Evolutionary conservation across 2,888 invertebrate species (phyloP), one percentile per base, ranked within the genome.

Genomic region (Eumacrocentrus americanus): DNA sequence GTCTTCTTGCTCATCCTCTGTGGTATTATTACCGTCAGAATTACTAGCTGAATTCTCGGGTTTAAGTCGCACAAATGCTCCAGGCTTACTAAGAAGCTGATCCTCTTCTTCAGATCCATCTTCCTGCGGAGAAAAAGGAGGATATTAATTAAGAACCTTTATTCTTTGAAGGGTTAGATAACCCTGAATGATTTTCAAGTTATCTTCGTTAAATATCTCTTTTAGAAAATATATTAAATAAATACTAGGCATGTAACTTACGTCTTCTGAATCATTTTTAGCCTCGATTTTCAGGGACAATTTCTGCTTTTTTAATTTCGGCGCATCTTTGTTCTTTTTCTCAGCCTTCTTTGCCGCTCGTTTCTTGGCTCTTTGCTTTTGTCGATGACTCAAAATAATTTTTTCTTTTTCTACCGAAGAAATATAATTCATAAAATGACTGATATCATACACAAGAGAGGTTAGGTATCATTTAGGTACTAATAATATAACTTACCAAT

Each of bases 311-410:
- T 66, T 61, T 2, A 37, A 38, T 57, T 47, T 56, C n/a, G 55
- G 63, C 25, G 58, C 56, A 12, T 69, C 66, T 2, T 68, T 22
- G 6, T 62, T 67, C 55, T 72, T 50, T 18, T 73, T 70, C 14
- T 62, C 58, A 25, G 64, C 57, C 58, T 69, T 67, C 60, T 76
- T 79, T 18, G 70, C 18, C 12, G 80, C 74, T 53, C 91, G 82
- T 67, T 89, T 88, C 4, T 83, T 86, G 7, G 84, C 84, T 48
- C 91, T 83, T 74, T 90, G 88, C 70, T 87, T 89, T 71, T 91
- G 91, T 55, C 88, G 84, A 71, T 88, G 90, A 64, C 89, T 89
- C 12, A 91, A 75, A 67, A 83, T 87, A n/a, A 78, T 79, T 23
- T 78, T 76, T 23, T 82, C 82, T 63, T 85, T 84, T 55, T 84